These are phyloP conservation scores for Notechis scutatus DNA, from an alignment of 2,113 vertebrate genomes.

Conservation along the genomic window DNA sequence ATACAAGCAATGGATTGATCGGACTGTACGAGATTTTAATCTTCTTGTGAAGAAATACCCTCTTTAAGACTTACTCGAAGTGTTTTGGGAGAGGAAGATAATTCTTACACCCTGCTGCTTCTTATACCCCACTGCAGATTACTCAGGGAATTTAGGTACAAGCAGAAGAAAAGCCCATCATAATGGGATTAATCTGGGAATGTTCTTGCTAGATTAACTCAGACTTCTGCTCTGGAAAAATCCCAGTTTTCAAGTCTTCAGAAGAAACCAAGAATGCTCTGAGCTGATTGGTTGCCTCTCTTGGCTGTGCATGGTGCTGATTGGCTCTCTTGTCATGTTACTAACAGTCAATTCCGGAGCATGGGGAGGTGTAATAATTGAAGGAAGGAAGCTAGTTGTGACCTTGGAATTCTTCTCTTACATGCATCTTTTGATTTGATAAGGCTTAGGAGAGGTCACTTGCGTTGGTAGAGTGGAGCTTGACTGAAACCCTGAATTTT, in stretches of 20 bases:
- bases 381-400: not conserved
- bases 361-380: not conserved
- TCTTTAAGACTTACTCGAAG: slow-evolving; percentile 3
- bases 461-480: not conserved
- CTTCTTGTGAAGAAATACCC: slow-evolving; percentile 54
- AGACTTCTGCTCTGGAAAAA: not conserved
- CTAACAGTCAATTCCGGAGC: not conserved
- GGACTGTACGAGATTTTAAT: slow-evolving; percentile 55
- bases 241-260: not conserved
- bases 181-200: not conserved
- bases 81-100: too few species aligned
- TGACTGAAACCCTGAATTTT: not conserved
- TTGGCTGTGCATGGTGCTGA: not conserved
- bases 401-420: not conserved
- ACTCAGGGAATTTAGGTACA: not conserved
- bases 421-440: not conserved
- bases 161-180: not conserved
- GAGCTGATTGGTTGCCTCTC: not conserved
- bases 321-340: not conserved
- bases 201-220: not conserved
- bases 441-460: not conserved
- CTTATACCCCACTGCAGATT: not conserved
- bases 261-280: not conserved
- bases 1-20: slow-evolving; percentile 56
- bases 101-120: not conserved